Base-by-base conservation (phyloP, 1,140 invertebrate species). In the Halotydeus destructor region DNA sequence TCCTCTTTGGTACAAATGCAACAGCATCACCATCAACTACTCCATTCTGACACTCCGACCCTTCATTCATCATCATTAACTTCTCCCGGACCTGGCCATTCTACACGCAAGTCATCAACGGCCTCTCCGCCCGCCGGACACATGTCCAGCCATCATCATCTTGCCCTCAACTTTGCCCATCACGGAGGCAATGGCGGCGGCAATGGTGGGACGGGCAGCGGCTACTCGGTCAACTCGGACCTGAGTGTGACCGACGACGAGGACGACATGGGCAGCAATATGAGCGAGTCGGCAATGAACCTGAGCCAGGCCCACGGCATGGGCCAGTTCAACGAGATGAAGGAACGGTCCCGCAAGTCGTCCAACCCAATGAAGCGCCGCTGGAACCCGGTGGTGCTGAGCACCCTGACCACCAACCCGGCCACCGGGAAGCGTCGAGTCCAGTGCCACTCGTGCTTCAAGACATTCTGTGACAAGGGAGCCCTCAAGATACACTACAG, bases 401-500 rank as follows among this genome's bases (percentile, higher is more conserved):
- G 81, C 3, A 83, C 79, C 0, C 77, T 84, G 49, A 79, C 84
- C 43, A 84, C 86, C 37, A 89, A 88, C 57, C 82, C 83, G 0
- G 71, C 80, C 0, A 83, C 81, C 1, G 83, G 83, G 0, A 91
- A 91, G 61, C 94, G 96, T 57, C 69, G 94, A 45, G 93, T 98
- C 4, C 83, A 97, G 55, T 98, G 94, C 61, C 88, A 91, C 54
- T 86, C 91, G 25, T 98, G 94, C 57, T 66, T 94, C 38, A 97
- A 98, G 61, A 97, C 91, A 23, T 99, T 98, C 64, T 99, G 94
- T 68, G 94, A 99, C 66, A 99, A 98, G 34, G 89, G 89, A 39
- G 94, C 94, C 1, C 66, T 99, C 1, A 99, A 99, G 63, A 99
- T 99, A 19, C 94, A 99, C 57, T 98, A 96, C 57, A 96, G 88